Evolutionary conservation across 2,113 vertebrate species (phyloP).

Genomic region (Apistogramma diplotaenia): DNA sequence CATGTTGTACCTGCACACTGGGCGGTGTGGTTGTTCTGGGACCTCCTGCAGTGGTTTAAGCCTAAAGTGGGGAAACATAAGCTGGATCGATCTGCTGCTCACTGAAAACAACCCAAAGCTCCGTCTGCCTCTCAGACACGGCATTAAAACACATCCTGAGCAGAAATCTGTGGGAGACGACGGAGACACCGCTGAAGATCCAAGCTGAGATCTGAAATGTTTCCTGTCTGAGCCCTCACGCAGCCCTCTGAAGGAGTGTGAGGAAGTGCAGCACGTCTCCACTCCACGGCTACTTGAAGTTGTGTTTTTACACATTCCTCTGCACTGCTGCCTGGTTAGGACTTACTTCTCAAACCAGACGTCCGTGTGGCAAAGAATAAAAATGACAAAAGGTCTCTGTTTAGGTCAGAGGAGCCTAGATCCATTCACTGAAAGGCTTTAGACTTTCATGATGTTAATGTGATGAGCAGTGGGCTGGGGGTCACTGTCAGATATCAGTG

Average conservation of each 20-base stretch:
- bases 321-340: neutral
- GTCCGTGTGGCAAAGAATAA: neutral
- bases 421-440: neutral
- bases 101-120: too few species aligned
- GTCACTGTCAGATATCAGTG: neutral
- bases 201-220: too few species aligned
- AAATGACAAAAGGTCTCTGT: neutral
- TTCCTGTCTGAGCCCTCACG: too few species aligned
- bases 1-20: too few species aligned
- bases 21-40: too few species aligned
- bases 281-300: neutral
- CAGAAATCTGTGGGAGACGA: too few species aligned
- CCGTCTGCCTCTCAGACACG: too few species aligned
- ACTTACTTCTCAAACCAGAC: neutral
- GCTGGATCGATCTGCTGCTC: too few species aligned
- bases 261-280: neutral
- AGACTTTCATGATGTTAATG: neutral
- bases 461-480: rapidly evolving
- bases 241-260: neutral
- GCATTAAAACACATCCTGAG: too few species aligned
- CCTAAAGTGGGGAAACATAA: too few species aligned
- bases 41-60: too few species aligned
- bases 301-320: neutral
- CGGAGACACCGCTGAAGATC: too few species aligned
- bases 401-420: neutral